phyloP scores from a whole-genome alignment of 1,140 invertebrate species.

The Diprion similis region DNA sequence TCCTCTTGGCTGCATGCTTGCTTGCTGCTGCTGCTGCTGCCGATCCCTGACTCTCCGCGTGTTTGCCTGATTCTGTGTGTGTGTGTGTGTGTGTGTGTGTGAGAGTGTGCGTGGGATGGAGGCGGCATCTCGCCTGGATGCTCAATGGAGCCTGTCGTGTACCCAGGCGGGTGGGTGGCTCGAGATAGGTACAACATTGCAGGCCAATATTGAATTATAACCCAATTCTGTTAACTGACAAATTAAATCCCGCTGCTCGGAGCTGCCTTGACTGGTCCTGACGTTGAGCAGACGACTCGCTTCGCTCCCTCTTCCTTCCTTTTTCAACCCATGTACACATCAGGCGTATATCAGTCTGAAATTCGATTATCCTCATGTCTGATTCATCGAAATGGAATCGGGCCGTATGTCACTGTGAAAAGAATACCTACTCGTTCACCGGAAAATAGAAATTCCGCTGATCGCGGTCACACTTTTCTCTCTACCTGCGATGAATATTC shows the following conservation, averaged over 20 bases:
- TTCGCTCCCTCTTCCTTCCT: not conserved
- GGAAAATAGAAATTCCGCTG: no score
- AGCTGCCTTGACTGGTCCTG: not conserved
- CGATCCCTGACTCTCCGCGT: conserved; percentile 27
- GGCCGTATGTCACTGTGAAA: no score
- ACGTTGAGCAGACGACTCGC: not conserved
- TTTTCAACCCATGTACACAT: no score
- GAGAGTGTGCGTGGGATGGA: not conserved
- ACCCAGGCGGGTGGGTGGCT: conserved; percentile 17
- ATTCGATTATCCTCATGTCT: no score
- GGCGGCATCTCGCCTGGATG: conserved; percentile 26
- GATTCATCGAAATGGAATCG: no score
- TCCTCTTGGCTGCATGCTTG: conserved; percentile 32
- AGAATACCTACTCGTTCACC: no score
- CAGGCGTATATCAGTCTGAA: no score
- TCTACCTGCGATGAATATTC: no score
- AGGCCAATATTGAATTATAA: conserved; percentile 41
- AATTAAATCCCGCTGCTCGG: conserved; percentile 9
- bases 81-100: conserved; percentile 11
- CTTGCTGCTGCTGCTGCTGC: conserved; percentile 9
- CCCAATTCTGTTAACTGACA: conserved; percentile 28
- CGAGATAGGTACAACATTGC: conserved; percentile 36
- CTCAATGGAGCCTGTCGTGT: conserved; percentile 26
- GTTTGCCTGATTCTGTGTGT: conserved; percentile 15
- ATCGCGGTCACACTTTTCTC: no score